These are phyloP conservation scores for Plestiodon gilberti DNA, from an alignment of 2,113 vertebrate genomes.

Conservation along the genomic window DNA sequence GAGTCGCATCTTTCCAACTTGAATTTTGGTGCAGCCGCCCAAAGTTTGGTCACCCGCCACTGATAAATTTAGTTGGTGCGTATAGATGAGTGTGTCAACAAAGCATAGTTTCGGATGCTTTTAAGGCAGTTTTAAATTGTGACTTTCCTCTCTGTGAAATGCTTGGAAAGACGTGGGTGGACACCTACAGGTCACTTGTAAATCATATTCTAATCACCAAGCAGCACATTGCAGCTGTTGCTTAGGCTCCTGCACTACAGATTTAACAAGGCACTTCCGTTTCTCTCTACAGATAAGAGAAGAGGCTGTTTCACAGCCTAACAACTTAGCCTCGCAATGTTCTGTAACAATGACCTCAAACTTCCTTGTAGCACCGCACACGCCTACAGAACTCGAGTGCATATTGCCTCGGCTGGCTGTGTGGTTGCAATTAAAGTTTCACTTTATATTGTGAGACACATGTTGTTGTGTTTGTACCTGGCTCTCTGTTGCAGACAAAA, in stretches of 20 bases:
- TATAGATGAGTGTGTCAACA: neutral
- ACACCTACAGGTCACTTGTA: neutral
- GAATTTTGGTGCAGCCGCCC: neutral
- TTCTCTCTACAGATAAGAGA: slow-evolving; percentile 10
- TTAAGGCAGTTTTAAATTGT: neutral
- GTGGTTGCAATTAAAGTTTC: neutral
- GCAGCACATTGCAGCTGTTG: neutral
- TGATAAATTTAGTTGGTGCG: neutral
- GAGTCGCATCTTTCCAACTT: neutral
- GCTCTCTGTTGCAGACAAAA: neutral
- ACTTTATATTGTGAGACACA: neutral
- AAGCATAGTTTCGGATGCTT: neutral
- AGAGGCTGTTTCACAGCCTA: neutral
- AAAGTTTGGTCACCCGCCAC: neutral
- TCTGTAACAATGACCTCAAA: slow-evolving; percentile 4
- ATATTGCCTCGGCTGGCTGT: neutral
- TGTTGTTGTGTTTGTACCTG: neutral
- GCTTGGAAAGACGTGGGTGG: neutral
- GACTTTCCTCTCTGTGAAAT: neutral
- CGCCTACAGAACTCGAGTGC: neutral
- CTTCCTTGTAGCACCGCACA: neutral
- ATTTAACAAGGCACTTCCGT: slow-evolving; percentile 6
- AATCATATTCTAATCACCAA: slow-evolving; percentile 18
- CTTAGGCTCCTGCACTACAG: neutral
- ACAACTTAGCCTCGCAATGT: neutral